Base-by-base conservation (phyloP, 2,888 invertebrate species). In the Idaea aversata region DNA sequence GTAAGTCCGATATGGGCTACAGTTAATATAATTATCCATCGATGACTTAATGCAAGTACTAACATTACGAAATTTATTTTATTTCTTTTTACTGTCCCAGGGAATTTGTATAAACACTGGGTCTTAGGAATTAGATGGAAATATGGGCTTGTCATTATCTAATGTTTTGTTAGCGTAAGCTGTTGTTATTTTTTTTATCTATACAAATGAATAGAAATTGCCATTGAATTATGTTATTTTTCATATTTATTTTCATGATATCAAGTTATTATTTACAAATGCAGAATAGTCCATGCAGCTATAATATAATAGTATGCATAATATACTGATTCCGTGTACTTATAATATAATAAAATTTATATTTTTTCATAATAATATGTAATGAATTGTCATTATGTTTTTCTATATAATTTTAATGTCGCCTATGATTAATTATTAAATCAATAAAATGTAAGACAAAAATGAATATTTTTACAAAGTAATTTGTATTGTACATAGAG, bases 401-500 rank as follows among this genome's bases (percentile, higher is more conserved):
- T 88, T 88, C 87, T 85, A 83, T 88, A 82, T 87, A 84, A 83
- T 84, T 89, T 88, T 88, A 90, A 84, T 88, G 89, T 89, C 90
- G 88, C 90, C 88, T 90, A 86, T 87, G 85, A 78, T 77, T 88
- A 85, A 89, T 87, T 88, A 88, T 88, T 87, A 83, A 91, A 91
- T 90, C 91, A 90, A 86, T 90, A 90, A 87, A 83, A 88, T 88
- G 85, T 90, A 90, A 91, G 91, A 90, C 87, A 86, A 91, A 88
- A 91, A 89, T 91, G 86, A 90, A 92, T 93, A 92, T 93, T 93
- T 92, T 92, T 93, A 92, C 93, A 92, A 90, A 89, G 85, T 91
- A 92, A 93, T 91, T 88, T 92, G 93, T 93, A 93, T 88, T 93
- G 93, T 93, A 93, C 86, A 93, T 93, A 92, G 89, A 82, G 87